Conservation (phyloP, 2,113 vertebrate species). For the Pachycephala philippinensis region DNA sequence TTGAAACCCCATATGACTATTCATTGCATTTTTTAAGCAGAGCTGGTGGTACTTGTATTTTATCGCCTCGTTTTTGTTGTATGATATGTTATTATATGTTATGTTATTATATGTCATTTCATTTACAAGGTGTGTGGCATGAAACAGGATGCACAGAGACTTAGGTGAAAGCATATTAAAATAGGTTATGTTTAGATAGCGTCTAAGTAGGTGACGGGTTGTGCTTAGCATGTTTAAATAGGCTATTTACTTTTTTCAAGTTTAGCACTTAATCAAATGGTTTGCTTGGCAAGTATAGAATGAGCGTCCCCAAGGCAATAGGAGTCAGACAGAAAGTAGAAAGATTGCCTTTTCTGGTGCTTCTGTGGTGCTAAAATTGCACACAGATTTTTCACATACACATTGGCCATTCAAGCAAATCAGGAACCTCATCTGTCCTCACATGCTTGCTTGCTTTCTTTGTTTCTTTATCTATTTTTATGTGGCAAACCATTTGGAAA, state of each 20-base stretch:
- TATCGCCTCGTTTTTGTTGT: background rate
- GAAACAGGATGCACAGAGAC: background rate
- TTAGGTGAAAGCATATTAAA: background rate
- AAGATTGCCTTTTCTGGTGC: background rate
- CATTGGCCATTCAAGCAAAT: background rate
- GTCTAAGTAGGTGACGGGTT: constrained; percentile 8
- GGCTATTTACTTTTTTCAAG: constrained; percentile 10
- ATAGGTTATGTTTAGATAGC: background rate
- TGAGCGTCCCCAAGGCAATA: background rate
- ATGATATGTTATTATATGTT: background rate
- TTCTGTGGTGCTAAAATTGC: background rate
- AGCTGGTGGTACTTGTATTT: background rate
- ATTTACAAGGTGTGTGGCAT: background rate
- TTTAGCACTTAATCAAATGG: background rate
- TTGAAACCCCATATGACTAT: background rate
- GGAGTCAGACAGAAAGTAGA: background rate
- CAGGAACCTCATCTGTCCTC: background rate
- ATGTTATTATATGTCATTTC: background rate
- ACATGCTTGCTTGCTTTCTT: background rate
- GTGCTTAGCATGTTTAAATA: constrained; percentile 33
- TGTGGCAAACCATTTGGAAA: background rate
- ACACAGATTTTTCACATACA: background rate
- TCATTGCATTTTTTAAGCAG: background rate
- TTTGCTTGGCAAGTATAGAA: background rate
- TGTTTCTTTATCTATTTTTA: accelerated